Percentiles rank a stretch among this genome's conserved stretches.
Conservation (phyloP, 1,140 invertebrate species). For the Capitella teleta region DNA sequence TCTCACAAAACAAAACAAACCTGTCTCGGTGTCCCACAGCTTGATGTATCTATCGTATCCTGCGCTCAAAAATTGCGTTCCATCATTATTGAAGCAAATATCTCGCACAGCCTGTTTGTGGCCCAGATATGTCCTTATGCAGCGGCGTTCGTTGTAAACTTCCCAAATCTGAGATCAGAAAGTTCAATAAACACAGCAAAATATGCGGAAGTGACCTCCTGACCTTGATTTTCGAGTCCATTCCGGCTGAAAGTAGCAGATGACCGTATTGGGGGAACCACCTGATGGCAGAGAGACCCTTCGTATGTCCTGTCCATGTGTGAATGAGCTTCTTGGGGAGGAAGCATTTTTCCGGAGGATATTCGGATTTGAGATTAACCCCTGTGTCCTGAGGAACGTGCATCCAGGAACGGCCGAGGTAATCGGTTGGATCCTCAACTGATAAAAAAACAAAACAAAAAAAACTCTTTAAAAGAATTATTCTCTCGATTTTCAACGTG, state of each 20-base stretch:
- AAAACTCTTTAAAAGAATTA: too few relatives aligned
- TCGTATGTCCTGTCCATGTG: constrained; percentile 93
- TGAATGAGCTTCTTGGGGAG: constrained; percentile 93
- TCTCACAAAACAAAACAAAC: constrained; percentile 19
- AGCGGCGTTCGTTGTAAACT: constrained; percentile 88
- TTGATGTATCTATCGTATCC: constrained; percentile 77
- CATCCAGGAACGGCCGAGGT: constrained; percentile 90
- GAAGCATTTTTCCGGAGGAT: constrained; percentile 89
- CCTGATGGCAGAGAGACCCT: constrained; percentile 88
- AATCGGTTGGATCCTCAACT: constrained; percentile 91
- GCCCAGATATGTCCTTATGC: constrained; percentile 90
- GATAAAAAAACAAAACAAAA: constrained; percentile 40
- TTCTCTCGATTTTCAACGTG: too few relatives aligned
- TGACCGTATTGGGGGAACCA: constrained; percentile 94
- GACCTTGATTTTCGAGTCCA: constrained; percentile 93
- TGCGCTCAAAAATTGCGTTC: constrained; percentile 84
- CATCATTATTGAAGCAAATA: constrained; percentile 89
- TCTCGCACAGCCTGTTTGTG: constrained; percentile 95
- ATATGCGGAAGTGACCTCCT: background rate
- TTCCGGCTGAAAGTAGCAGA: constrained; percentile 84
- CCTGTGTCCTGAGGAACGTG: constrained; percentile 90
- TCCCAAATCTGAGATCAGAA: constrained; percentile 77
- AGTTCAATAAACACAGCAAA: background rate
- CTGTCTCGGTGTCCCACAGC: constrained; percentile 97
- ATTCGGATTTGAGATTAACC: constrained; percentile 82